Base-by-base conservation (phyloP, 2,113 vertebrate species). In the Aythya baeri region DNA sequence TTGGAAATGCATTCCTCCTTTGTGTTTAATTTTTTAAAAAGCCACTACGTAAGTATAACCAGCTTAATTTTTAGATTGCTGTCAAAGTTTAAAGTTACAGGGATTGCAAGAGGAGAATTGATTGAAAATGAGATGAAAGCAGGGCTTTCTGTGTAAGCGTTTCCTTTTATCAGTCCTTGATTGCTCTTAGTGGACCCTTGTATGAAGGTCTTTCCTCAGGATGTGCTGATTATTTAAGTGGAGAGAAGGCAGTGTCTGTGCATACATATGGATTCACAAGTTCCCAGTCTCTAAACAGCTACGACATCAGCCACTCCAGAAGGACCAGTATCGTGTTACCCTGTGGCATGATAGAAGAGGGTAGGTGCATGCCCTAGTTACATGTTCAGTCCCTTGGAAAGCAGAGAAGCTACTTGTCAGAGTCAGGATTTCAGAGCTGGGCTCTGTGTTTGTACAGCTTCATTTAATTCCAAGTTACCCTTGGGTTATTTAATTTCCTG, bases 401-500 rank as follows among this genome's bases (percentile, higher is more conserved):
- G 88, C 79, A 81, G 85, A 86, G 26, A 74, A 86, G 75, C 58
- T 91, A 8, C 73, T 91, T 86, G 83, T 94, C 79, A 77, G 81
- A 75, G 61, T 78, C 73, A 75, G 85, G 83, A 90, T 96, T 95
- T 86, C 92, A 88, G 86, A 83, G 86, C 90, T 81, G 83, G 83
- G 61, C 76, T 81, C 8, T 93, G 84, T 96, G 89, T 96, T 93
- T 97, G 90, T 80, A 95, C 90, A 94, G 94, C 96, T 95, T 96
- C 92, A 81, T 93, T 95, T 94, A 88, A 96, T 97, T 96, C 92
- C 80, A 13, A 46, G 72, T 94, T 97, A 86, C 93, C 93, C 88
- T 89, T 89, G 91, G 87, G 96, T 95, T 96, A 88, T 96, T 96
- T 94, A 88, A 95, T 95, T 97, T 97, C 96, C 95, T 95, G 95